Evolutionary conservation across 1,140 invertebrate species (phyloP).

Genomic region (Octopus bimaculoides): DNA sequence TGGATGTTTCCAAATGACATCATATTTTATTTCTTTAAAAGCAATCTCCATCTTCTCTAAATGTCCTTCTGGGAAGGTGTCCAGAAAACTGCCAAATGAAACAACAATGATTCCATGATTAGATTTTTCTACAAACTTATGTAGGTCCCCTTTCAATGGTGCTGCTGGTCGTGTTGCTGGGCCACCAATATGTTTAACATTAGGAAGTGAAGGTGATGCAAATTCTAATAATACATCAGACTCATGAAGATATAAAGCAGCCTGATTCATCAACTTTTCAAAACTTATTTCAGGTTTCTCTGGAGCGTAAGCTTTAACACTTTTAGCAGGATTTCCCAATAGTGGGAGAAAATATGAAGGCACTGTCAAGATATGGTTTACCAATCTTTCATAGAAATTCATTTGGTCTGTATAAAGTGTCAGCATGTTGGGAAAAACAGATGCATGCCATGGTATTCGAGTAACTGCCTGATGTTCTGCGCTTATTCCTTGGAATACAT

Average conservation of each 20-base stretch:
- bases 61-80: slow-evolving; percentile 17
- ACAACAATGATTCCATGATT: slow-evolving; percentile 31
- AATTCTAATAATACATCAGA: slow-evolving; percentile 29
- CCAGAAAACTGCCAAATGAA: slow-evolving; percentile 30
- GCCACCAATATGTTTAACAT: slow-evolving; percentile 31
- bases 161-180: slow-evolving; percentile 18
- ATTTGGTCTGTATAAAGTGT: neutral
- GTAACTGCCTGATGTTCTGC: neutral
- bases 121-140: slow-evolving; percentile 26
- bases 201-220: slow-evolving; percentile 28
- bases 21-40: slow-evolving; percentile 23
- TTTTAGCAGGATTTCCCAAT: neutral
- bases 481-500: slow-evolving; percentile 13
- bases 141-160: slow-evolving; percentile 17
- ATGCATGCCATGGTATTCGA: slow-evolving; percentile 9
- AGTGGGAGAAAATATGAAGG: neutral
- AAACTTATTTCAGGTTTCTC: slow-evolving; percentile 18
- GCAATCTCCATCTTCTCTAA: slow-evolving; percentile 20
- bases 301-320: slow-evolving; percentile 16
- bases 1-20: slow-evolving; percentile 12
- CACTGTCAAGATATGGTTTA: too few relatives aligned
- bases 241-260: slow-evolving; percentile 27
- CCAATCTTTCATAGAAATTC: too few relatives aligned
- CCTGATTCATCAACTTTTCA: slow-evolving; percentile 14
- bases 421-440: slow-evolving; percentile 6